phyloP scores from a whole-genome alignment of 2,888 invertebrate genomes.

The Silvanus unidentatus region DNA sequence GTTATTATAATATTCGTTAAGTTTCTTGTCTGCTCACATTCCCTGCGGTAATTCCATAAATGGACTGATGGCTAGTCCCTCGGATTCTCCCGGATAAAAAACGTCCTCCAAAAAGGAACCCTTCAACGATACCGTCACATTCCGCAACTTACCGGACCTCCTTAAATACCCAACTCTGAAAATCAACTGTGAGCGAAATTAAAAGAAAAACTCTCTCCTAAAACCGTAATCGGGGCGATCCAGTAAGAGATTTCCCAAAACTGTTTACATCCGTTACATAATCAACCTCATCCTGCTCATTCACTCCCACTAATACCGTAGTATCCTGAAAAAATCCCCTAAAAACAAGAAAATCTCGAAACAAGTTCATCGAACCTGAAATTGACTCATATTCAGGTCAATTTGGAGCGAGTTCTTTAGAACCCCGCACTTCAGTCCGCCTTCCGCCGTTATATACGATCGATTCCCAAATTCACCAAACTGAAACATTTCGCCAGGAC shows the following conservation, averaged over 20 bases:
- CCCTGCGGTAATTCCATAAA: constrained; percentile 57
- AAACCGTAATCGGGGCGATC: constrained; percentile 59
- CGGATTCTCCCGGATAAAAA: constrained; percentile 49
- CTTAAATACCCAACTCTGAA: constrained; percentile 42
- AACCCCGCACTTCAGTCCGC: too few species aligned
- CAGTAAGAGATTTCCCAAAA: constrained; percentile 55
- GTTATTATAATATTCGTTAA: too few species aligned
- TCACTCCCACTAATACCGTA: constrained; percentile 42
- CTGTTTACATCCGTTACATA: constrained; percentile 55
- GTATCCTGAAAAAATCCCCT: constrained; percentile 32
- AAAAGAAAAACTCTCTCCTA: constrained; percentile 11
- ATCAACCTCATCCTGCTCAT: constrained; percentile 45
- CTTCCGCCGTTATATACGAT: too few species aligned
- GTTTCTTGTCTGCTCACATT: constrained; percentile 43
- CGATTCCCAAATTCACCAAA: too few species aligned
- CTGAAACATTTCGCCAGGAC: neutral
- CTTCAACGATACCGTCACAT: constrained; percentile 39
- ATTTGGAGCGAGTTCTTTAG: neutral
- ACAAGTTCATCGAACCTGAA: neutral
- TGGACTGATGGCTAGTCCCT: constrained; percentile 52
- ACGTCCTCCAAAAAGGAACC: constrained; percentile 46
- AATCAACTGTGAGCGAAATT: too few species aligned
- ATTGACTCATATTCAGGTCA: neutral
- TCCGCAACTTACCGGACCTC: constrained; percentile 31
- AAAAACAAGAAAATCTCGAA: neutral